Conservation (phyloP, 2,888 invertebrate species). For the Empis stercorea region DNA sequence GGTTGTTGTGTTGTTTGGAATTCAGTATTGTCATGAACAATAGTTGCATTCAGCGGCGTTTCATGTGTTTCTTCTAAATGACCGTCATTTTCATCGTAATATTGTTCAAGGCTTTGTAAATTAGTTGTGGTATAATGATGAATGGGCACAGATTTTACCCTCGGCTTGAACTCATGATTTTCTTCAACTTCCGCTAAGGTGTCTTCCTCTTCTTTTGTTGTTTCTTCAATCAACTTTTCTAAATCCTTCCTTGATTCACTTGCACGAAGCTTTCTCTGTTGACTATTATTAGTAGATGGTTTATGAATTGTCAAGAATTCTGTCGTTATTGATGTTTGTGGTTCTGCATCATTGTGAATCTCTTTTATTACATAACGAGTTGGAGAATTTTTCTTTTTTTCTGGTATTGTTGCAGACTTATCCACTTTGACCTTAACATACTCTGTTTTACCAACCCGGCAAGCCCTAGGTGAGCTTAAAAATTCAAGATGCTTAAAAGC, state of each 20-base stretch:
- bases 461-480: conserved; percentile 42
- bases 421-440: conserved; percentile 22
- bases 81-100: neutral
- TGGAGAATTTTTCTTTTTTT: neutral
- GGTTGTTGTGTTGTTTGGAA: conserved; percentile 1
- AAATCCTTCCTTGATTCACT: conserved; percentile 26
- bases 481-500: conserved; percentile 47
- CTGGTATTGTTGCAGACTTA: conserved; percentile 15
- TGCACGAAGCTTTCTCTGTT: conserved; percentile 14
- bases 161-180: conserved; percentile 16
- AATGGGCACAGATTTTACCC: conserved; percentile 16
- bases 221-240: conserved; percentile 33
- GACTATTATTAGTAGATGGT: conserved; percentile 11
- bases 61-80: neutral
- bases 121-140: neutral
- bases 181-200: conserved; percentile 20
- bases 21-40: neutral
- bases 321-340: conserved; percentile 17
- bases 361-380: conserved; percentile 2
- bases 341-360: conserved; percentile 9
- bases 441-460: conserved; percentile 27
- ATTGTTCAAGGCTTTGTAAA: neutral
- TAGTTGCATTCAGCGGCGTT: neutral
- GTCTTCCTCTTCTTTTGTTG: conserved; percentile 32
- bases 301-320: conserved; percentile 23